Base-by-base conservation (phyloP, 2,113 vertebrate genomes). In the Gorsachius goisagi region DNA sequence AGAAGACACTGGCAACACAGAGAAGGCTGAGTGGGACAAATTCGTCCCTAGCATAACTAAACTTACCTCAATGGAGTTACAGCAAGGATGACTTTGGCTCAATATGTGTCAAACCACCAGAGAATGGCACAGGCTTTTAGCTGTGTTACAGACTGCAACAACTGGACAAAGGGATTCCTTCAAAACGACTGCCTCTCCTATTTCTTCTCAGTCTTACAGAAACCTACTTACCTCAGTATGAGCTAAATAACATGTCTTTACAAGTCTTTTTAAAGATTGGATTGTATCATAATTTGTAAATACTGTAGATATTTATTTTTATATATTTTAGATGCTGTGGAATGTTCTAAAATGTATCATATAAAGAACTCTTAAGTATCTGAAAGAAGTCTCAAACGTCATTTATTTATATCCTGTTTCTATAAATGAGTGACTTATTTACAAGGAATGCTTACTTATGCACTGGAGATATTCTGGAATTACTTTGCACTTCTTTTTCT, bases 171-270 rank as follows among this genome's bases (percentile, higher is more conserved):
- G 16, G 30, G 63, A 95, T 94, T 76, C 67, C 69, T 71, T 84
- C 85, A 73, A 90, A 79, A 78, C 3, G 22, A 80, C 77, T 96
- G 83, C 90, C 74, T 95, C 55, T 89, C 53, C 67, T 77, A 22
- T 72, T 96, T 95, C 44, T 85, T 95, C 87, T 89, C 95, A 94
- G 53, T 94, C 73, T 91, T 95, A 83, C 78, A 92, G 68, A 95
- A 94, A 97, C 97, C 95, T 94, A 44, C 64, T 96, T 97, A 97
- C 96, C 94, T 98, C 97, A 90, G 85, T 95, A 87, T 94, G 95
- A 97, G 92, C 86, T 96, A 93, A 94, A 94, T 89, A 91, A 95
- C 83, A 86, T 7, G 52, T 95, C 95, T 95, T 96, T 97, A 86
- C 93, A 97, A 93, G 49, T 88, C n/a, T 88, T 97, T 91, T 95